Evolutionary conservation across 2,888 invertebrate species (phyloP), one percentile per base, ranked within the genome.

Genomic region (Apamea monoglypha): DNA sequence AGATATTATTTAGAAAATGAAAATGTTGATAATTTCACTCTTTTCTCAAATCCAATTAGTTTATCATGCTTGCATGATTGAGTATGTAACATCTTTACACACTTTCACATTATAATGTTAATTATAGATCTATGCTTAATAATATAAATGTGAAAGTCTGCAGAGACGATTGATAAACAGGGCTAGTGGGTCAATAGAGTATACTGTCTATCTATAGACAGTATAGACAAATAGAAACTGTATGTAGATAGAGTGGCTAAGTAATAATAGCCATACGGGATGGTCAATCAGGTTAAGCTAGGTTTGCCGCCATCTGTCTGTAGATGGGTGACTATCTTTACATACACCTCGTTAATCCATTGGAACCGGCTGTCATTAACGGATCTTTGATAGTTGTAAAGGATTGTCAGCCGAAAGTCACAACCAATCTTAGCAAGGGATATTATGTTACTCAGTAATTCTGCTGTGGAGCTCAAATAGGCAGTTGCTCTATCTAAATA

Each of bases 101-200:
- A n/a, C 72, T 73, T 66, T 78, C 78, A 47, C 56, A 74, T 76
- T 76, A 18, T 40, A 66, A 25, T 75, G 29, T 53, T 29, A 32
- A 32, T 5, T 25, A 50, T 4, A 32, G 25, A 12, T 50, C 14
- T 21, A 29, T 8, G 29, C 12, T 21, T 63, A 18, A 10, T 29
- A 29, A 47, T 32, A 50, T 18, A 18, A 53, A 71, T 71, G 56
- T 36, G 53, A 56, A 71, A 56, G 71, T 40, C n/a, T 71, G n/a
- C 18, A 12, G n/a, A 56, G n/a, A 36, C n/a, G 36, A 56, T n/a
- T 18, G n/a, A 44, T 68, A 74, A 68, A 68, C 25, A 10, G 18
- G 16, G 53, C 5, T 21, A 76, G 29, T 76, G 25, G 63, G 50
- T 76, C 36, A 76, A 44, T 36, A 56, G 50, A 25, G 16, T 53